Percentiles rank a stretch among this genome's conserved stretches.
Evolutionary conservation across 2,888 invertebrate species (phyloP).

Genomic region (Andricus quercusramuli): DNA sequence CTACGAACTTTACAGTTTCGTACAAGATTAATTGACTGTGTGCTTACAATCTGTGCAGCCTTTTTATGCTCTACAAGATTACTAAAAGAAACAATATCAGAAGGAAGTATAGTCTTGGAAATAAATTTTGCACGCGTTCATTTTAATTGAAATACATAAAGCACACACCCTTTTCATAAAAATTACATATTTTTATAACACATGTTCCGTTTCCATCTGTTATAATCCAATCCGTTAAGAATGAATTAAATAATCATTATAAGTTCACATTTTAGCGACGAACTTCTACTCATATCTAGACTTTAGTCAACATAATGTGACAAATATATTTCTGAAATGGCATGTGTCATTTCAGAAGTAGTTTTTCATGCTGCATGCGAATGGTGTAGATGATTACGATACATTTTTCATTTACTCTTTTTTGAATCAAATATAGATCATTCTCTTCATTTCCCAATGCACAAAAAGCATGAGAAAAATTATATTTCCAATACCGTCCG

Average conservation of each 20-base stretch:
- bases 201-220: neutral
- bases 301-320: no score
- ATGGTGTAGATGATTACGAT: no score
- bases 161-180: neutral
- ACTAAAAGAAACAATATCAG: slow-evolving; percentile 6
- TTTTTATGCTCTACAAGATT: slow-evolving; percentile 11
- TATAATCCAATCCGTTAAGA: neutral
- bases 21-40: slow-evolving; percentile 10
- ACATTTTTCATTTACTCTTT: no score
- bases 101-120: neutral
- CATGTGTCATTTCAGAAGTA: no score
- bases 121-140: neutral
- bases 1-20: neutral
- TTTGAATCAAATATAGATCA: no score
- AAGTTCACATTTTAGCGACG: neutral
- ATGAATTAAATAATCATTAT: neutral
- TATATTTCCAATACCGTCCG: no score
- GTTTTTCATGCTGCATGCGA: no score
- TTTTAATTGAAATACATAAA: neutral
- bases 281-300: no score
- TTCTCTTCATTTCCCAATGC: no score
- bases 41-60: neutral
- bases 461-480: no score
- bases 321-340: no score
- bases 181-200: neutral